A percentile compares a stretch with the other conserved stretches of the same genome.
phyloP scores from a whole-genome alignment of 2,797 vertebrate species.

The Alectoris magna region DNA sequence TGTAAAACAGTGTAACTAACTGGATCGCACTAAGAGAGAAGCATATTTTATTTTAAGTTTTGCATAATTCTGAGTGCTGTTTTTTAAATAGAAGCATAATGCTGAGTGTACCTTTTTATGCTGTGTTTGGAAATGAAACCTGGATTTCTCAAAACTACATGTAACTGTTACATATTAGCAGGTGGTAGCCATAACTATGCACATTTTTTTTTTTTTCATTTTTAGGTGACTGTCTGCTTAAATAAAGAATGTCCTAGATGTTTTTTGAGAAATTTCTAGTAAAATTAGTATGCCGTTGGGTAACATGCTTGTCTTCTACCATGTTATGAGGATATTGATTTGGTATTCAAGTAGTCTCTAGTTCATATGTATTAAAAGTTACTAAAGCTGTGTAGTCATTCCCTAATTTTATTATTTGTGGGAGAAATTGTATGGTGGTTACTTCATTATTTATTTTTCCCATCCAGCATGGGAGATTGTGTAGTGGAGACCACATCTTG shows the following conservation, averaged over 20 bases:
- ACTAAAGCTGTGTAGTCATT: background rate
- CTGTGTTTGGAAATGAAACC: background rate
- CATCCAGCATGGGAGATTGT: constrained; percentile 88
- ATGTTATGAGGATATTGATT: background rate
- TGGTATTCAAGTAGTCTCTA: background rate
- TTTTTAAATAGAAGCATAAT: background rate
- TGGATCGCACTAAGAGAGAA: background rate
- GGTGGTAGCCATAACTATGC: background rate
- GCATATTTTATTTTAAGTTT: background rate
- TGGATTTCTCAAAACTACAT: background rate
- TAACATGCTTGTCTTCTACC: background rate
- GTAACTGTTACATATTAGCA: background rate
- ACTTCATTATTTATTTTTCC: background rate
- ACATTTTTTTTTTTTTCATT: background rate
- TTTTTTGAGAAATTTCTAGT: background rate
- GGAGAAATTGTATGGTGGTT: background rate
- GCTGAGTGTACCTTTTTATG: background rate
- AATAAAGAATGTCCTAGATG: background rate
- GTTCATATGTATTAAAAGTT: background rate
- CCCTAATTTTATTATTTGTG: background rate
- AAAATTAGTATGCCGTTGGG: background rate
- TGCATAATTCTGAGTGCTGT: background rate
- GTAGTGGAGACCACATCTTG: constrained; percentile 96
- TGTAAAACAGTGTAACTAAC: background rate
- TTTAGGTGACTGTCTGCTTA: background rate